These are phyloP conservation scores for Parnassius mnemosyne DNA, from an alignment of 2,888 invertebrate genomes.

Conservation along the genomic window DNA sequence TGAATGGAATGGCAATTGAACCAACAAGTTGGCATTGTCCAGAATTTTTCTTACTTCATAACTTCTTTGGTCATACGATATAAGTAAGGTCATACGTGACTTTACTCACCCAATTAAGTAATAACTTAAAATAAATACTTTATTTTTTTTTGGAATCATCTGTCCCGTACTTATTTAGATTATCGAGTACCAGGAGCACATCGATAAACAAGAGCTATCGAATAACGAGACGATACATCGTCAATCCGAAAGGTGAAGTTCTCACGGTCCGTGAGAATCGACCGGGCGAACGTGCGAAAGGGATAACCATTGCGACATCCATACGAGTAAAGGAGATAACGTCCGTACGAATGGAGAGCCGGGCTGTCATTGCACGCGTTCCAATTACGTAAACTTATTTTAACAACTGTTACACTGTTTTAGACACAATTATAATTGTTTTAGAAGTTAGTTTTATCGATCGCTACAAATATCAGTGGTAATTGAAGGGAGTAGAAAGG, in stretches of 20 bases:
- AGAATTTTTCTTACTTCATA: too few relatives aligned
- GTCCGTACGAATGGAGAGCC: conserved; percentile 29
- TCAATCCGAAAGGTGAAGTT: conserved; percentile 51
- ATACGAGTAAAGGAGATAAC: conserved; percentile 29
- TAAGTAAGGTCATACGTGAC: too few relatives aligned
- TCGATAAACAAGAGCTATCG: conserved; percentile 38
- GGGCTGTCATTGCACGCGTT: conserved; percentile 28
- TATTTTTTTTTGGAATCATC: too few relatives aligned
- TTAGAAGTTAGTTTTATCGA: conserved; percentile 23
- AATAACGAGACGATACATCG: conserved; percentile 47
- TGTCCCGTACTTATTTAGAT: conserved; percentile 24
- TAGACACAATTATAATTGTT: conserved; percentile 16
- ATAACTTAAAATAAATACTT: too few relatives aligned
- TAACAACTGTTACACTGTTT: conserved; percentile 27
- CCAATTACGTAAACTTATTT: conserved; percentile 38
- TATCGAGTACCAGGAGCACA: conserved; percentile 29
- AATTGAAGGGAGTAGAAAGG: neutral
- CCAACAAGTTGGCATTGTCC: too few relatives aligned
- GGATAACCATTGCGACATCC: conserved; percentile 4
- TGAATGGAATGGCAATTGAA: too few relatives aligned
- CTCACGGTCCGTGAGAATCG: conserved; percentile 53
- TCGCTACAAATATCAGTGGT: neutral
- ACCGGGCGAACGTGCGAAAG: conserved; percentile 31
- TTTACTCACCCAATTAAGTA: too few relatives aligned
- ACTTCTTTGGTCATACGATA: too few relatives aligned